Percentiles rank a stretch among this genome's conserved stretches.
Conservation (phyloP, 2,888 invertebrate species). For the Pristionchus mayeri region DNA sequence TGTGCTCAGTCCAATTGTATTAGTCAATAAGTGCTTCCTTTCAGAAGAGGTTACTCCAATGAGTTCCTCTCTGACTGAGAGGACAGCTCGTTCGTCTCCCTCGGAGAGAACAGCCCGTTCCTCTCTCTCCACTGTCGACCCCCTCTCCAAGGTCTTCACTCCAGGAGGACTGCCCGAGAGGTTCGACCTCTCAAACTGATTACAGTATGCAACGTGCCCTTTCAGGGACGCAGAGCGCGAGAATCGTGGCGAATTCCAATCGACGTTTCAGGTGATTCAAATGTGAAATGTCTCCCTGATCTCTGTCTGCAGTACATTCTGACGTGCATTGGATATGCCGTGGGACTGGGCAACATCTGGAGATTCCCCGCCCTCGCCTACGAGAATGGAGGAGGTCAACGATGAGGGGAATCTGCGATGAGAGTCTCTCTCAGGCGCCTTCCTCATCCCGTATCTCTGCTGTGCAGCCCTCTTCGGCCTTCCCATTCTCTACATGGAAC, state of each 20-base stretch:
- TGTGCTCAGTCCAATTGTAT: no score
- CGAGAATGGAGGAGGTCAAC: constrained; percentile 65
- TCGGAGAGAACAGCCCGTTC: background rate
- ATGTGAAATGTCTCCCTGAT: background rate
- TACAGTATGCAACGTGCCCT: no score
- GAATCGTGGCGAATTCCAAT: constrained; percentile 34
- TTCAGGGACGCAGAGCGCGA: constrained; percentile 31
- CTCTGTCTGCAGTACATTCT: constrained; percentile 66
- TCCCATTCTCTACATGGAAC: constrained; percentile 51
- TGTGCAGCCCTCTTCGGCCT: constrained; percentile 46
- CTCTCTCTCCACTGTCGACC: background rate
- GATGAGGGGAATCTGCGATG: background rate
- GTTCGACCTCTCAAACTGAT: no score
- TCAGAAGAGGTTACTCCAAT: constrained; percentile 10
- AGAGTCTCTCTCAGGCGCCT: constrained; percentile 53
- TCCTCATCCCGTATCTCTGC: constrained; percentile 50
- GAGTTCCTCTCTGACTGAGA: background rate
- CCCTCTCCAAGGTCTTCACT: constrained; percentile 24
- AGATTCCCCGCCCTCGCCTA: constrained; percentile 60
- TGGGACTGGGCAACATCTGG: constrained; percentile 73
- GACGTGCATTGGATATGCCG: constrained; percentile 68
- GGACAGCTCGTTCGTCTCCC: background rate
- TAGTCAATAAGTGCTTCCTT: background rate
- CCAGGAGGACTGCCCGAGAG: constrained; percentile 31
- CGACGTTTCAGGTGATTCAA: constrained; percentile 14